Percentiles rank a stretch among this genome's conserved stretches.
phyloP scores from a whole-genome alignment of 2,797 vertebrate species.

The Parauchenoglanis punctatus region DNA sequence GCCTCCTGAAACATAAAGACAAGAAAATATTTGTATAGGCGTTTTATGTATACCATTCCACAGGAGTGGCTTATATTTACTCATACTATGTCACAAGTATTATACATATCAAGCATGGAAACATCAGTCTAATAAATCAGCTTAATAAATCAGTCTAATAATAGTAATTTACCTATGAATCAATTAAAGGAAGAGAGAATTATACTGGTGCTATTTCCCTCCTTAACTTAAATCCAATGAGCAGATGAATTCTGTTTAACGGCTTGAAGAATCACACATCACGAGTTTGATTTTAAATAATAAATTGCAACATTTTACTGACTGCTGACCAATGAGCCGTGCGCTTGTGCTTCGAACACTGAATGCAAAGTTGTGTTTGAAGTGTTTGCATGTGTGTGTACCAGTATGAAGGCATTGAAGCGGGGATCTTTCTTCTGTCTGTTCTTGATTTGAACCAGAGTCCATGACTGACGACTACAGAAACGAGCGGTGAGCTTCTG shows the following conservation, averaged over 20 bases:
- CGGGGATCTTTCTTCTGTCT: constrained; percentile 84
- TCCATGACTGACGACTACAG: constrained; percentile 89
- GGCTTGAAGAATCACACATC: neutral
- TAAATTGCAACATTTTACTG: neutral
- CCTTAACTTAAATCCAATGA: neutral
- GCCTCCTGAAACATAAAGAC: constrained; percentile 77
- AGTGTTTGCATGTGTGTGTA: constrained; percentile 54
- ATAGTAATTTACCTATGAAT: neutral
- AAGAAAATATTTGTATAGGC: neutral
- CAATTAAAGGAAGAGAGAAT: neutral
- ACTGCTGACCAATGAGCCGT: neutral
- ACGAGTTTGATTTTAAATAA: neutral
- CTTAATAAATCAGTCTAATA: neutral
- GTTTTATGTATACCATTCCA: neutral
- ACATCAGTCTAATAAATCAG: neutral
- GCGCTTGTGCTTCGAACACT: neutral
- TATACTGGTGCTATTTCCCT: neutral
- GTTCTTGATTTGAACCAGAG: constrained; percentile 87
- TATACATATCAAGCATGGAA: neutral
- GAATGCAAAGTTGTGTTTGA: neutral
- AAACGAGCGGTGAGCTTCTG: constrained; percentile 91
- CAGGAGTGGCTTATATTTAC: neutral
- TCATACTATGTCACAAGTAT: neutral
- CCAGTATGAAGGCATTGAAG: constrained; percentile 88
- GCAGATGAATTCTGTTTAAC: neutral